phyloP scores from a whole-genome alignment of 2,888 invertebrate species.

The Tenthredo distinguenda region DNA sequence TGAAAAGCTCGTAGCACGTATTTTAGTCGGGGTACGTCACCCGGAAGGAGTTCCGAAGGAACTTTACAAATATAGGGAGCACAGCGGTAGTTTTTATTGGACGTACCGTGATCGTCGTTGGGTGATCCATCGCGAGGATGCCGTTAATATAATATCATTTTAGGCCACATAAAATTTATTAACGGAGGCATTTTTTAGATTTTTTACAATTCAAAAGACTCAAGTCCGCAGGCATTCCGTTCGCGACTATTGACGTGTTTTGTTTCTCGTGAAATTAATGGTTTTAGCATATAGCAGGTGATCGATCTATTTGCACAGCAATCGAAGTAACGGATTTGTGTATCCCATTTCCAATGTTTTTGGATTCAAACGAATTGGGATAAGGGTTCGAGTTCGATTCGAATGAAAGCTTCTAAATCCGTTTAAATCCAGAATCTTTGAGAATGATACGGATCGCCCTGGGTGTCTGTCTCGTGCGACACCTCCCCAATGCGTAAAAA shows the following conservation, averaged over 20 bases:
- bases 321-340: background rate
- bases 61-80: background rate
- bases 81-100: conserved; percentile 5
- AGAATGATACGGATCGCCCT: background rate
- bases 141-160: background rate
- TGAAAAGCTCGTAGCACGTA: conserved; percentile 23
- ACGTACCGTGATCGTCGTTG: background rate
- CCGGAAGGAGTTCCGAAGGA: background rate
- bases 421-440: background rate
- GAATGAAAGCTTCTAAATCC: background rate
- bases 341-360: background rate
- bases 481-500: background rate
- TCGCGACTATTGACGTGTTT: background rate
- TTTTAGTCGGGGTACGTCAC: background rate
- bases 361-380: background rate
- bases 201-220: background rate
- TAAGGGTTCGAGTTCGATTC: background rate
- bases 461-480: background rate
- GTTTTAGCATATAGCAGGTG: background rate
- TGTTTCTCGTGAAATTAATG: background rate
- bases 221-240: background rate
- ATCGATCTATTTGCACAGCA: background rate
- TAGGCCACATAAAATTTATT: background rate
- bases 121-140: background rate
- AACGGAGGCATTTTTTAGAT: background rate